Percentiles rank a stretch among this genome's conserved stretches.
These are phyloP conservation scores for Lethenteron reissneri DNA, from an alignment of 2,113 vertebrate genomes.

Conservation along the genomic window DNA sequence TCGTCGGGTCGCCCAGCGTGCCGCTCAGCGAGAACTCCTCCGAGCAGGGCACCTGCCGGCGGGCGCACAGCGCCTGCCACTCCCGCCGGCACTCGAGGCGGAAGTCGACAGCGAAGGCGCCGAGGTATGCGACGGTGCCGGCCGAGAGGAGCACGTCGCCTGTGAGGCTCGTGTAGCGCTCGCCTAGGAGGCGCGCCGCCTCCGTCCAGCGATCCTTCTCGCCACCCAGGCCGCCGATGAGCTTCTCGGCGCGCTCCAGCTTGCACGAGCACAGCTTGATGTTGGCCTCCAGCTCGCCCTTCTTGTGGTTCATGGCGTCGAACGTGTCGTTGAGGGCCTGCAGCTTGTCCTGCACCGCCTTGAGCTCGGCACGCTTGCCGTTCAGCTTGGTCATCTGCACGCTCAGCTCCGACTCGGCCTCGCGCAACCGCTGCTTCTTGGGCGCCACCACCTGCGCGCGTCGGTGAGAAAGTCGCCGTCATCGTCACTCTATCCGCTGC, in stretches of 20 bases:
- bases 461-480: too few species aligned
- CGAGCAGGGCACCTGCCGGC: conserved; percentile 43
- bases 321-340: conserved; percentile 44
- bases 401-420: conserved; percentile 31
- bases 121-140: conserved; percentile 54
- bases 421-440: conserved; percentile 35
- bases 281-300: conserved; percentile 38
- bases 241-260: conserved; percentile 46
- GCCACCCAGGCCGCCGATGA: conserved; percentile 61
- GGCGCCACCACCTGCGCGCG: conserved; percentile 36
- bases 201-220: conserved; percentile 77
- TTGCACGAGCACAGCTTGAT: conserved; percentile 67
- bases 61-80: conserved; percentile 39
- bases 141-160: conserved; percentile 63
- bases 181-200: conserved; percentile 31
- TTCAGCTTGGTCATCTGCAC: conserved; percentile 41
- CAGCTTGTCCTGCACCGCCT: conserved; percentile 42
- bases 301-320: conserved; percentile 39
- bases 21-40: conserved; percentile 42
- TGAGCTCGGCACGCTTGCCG: conserved; percentile 47
- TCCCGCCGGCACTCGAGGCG: conserved; percentile 34
- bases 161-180: conserved; percentile 41
- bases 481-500: too few species aligned
- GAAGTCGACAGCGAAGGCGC: conserved; percentile 63
- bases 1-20: conserved; percentile 47